Conservation (phyloP, 2,113 vertebrate genomes). For the Ivindomyrus marchei region DNA sequence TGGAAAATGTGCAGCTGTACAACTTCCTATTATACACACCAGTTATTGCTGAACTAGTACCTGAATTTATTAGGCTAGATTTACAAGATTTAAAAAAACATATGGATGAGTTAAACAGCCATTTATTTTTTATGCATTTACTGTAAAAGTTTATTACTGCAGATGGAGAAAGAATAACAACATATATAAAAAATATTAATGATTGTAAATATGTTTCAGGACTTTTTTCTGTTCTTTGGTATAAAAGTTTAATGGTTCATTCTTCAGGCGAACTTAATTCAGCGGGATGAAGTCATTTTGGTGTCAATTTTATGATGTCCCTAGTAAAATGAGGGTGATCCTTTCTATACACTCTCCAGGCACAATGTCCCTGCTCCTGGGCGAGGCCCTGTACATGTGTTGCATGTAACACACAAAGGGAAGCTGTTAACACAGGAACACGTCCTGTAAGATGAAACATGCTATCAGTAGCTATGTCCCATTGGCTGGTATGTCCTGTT, state of each 20-base stretch:
- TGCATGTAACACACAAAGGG: neutral
- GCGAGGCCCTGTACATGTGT: neutral
- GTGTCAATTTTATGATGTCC: neutral
- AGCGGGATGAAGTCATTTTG: neutral
- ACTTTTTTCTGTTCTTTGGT: neutral
- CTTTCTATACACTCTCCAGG: neutral
- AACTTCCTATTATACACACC: neutral
- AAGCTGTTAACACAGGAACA: neutral
- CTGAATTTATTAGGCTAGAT: neutral
- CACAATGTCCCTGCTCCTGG: neutral
- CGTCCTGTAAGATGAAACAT: neutral
- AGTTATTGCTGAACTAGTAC: neutral
- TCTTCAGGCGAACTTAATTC: neutral
- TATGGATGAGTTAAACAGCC: neutral
- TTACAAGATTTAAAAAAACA: neutral
- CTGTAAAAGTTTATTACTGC: neutral
- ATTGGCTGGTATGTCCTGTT: neutral
- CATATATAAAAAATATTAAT: neutral
- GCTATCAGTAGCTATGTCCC: neutral
- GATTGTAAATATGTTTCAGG: neutral
- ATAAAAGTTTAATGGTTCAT: neutral
- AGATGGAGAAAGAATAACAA: neutral
- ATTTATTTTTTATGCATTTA: neutral
- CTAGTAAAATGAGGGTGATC: neutral
- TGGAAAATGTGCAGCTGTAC: neutral